Evolutionary conservation across 2,113 vertebrate species (phyloP).

Genomic region (Ardeotis arabs): DNA sequence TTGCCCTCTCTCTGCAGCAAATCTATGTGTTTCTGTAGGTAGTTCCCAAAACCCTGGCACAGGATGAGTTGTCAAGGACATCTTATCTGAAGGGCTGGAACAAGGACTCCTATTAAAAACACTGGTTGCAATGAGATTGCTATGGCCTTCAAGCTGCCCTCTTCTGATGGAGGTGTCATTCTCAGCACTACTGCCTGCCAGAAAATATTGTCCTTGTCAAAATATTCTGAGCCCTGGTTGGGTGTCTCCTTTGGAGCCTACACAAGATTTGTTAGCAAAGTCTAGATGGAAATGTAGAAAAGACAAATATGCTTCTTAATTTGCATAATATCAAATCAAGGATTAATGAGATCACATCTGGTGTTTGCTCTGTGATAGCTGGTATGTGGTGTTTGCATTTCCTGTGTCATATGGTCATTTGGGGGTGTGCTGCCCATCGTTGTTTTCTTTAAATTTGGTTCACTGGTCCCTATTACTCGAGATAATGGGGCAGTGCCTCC

Average conservation of each 20-base stretch:
- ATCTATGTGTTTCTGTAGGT: neutral
- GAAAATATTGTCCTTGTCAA: neutral
- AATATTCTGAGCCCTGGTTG: neutral
- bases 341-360: neutral
- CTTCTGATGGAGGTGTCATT: neutral
- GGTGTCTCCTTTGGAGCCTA: neutral
- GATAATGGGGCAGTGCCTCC: neutral
- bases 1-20: neutral
- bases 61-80: neutral
- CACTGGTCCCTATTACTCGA: neutral
- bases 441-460: neutral
- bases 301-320: neutral
- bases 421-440: neutral
- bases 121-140: neutral
- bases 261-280: neutral
- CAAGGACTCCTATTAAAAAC: neutral
- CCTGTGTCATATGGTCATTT: neutral
- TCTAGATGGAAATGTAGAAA: neutral
- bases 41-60: neutral
- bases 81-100: neutral
- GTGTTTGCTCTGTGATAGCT: neutral
- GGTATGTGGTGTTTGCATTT: neutral
- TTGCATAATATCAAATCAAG: neutral
- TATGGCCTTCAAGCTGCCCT: neutral
- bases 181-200: neutral